Evolutionary conservation across 1,140 invertebrate species (phyloP).

Genomic region (Meloidogyne chitwoodi): DNA sequence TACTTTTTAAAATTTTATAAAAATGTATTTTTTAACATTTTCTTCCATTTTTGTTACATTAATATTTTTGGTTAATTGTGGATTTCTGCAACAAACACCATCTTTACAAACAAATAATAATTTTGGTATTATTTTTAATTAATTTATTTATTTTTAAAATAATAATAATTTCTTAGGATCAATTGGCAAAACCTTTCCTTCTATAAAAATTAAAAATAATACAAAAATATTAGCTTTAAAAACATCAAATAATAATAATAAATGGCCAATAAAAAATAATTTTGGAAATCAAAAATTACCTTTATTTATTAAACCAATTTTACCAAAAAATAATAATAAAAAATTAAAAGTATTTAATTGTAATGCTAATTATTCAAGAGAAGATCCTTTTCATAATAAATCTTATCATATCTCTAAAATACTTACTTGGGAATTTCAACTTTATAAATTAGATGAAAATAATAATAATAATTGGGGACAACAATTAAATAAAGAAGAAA

Average conservation of each 20-base stretch:
- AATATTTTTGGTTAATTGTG: background rate
- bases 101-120: background rate
- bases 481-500: background rate
- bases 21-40: background rate
- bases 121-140: background rate
- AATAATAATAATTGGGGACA: background rate
- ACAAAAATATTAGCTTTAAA: background rate
- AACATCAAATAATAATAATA: background rate
- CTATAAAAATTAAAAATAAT: background rate
- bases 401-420: background rate
- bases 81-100: background rate
- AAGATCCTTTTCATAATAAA: background rate
- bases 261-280: background rate
- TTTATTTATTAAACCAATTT: background rate
- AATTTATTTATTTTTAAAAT: background rate
- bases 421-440: background rate
- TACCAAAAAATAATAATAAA: background rate
- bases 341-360: background rate
- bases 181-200: background rate
- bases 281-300: background rate
- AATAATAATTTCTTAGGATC: background rate
- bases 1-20: background rate
- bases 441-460: background rate
- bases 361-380: background rate
- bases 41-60: background rate